A percentile compares a stretch with the other conserved stretches of the same genome.
Conservation (phyloP, 2,113 vertebrate genomes). For the Uria aalge region DNA sequence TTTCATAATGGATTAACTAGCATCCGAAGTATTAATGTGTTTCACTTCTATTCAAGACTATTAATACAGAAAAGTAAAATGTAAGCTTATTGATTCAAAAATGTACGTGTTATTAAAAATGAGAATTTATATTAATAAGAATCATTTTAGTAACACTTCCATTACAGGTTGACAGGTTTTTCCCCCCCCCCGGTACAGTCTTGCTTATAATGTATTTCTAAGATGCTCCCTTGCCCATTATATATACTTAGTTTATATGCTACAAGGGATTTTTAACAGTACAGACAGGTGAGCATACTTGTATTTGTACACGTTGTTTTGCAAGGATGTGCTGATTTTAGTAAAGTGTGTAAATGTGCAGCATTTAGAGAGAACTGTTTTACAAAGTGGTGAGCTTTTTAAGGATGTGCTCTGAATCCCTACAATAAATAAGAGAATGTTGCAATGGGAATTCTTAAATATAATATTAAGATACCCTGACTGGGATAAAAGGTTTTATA, state of each 20-base stretch:
- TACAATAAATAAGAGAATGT: background rate
- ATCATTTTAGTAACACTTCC: background rate
- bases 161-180: background rate
- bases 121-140: background rate
- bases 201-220: background rate
- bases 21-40: background rate
- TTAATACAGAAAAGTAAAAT: background rate
- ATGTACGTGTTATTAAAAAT: background rate
- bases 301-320: background rate
- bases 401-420: background rate
- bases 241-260: background rate
- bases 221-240: background rate
- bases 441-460: background rate
- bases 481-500: background rate
- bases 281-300: background rate
- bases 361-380: background rate
- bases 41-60: background rate
- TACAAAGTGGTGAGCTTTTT: background rate
- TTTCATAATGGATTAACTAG: background rate
- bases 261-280: background rate
- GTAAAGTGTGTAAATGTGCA: background rate
- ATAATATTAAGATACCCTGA: background rate
- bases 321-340: background rate
- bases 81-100: background rate
- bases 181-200: background rate